Percentiles rank a stretch among this genome's conserved stretches.
Conservation (phyloP, 2,113 vertebrate genomes). For the Gymnorhina tibicen region DNA sequence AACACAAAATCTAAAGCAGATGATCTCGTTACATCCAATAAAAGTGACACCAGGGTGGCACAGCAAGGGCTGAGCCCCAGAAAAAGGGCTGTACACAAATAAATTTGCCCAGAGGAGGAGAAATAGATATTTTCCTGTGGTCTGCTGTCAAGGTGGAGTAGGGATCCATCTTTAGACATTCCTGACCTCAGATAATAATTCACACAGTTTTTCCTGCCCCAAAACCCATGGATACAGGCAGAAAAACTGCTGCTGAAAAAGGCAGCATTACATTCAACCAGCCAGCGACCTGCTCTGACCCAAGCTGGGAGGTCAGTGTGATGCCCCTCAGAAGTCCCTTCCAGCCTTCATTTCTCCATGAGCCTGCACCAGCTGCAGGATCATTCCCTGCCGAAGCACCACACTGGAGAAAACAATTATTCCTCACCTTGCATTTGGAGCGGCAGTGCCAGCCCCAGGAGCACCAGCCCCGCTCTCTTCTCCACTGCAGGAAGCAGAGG, state of each 20-base stretch:
- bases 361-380: not conserved
- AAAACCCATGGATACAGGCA: accelerated
- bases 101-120: not conserved
- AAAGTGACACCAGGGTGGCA: too few relatives aligned
- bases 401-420: not conserved
- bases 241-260: not conserved
- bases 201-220: not conserved
- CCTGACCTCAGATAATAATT: not conserved
- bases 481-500: not conserved
- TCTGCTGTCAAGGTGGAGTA: not conserved
- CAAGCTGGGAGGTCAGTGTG: accelerated
- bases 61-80: not conserved
- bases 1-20: not conserved
- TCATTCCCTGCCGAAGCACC: not conserved
- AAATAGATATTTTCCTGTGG: not conserved
- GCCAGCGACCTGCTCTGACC: not conserved
- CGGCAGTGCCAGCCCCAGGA: not conserved
- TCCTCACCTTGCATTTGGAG: not conserved
- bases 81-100: not conserved
- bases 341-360: not conserved
- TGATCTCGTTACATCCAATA: not conserved
- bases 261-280: accelerated
- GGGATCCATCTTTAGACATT: not conserved
- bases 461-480: not conserved
- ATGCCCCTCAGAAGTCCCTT: not conserved